Evolutionary conservation across 2,888 invertebrate genomes (phyloP).

Genomic region (Drosophila engyochracea): DNA sequence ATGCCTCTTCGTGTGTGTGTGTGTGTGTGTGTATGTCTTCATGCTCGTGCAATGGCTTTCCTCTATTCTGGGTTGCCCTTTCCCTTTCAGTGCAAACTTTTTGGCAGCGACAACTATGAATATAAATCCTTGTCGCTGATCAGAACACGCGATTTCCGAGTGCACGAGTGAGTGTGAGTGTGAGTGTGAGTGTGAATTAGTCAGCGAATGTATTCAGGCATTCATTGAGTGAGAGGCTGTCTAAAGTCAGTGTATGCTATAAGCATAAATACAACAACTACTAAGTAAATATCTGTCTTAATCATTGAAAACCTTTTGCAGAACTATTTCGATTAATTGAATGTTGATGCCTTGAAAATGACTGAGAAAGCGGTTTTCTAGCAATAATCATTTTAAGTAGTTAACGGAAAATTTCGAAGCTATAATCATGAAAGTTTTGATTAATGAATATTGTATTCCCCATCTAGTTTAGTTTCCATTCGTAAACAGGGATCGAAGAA

Average conservation of each 20-base stretch:
- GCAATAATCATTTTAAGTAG: background rate
- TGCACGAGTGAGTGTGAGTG: background rate
- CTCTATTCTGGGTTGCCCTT: conserved; percentile 12
- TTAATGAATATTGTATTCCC: background rate
- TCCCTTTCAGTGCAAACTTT: background rate
- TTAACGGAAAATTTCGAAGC: background rate
- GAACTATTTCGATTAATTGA: background rate
- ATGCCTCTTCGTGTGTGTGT: conserved; percentile 5
- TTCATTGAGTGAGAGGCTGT: background rate
- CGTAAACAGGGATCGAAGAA: background rate
- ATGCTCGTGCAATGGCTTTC: conserved; percentile 12
- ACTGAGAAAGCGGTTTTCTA: background rate
- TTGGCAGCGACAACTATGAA: conserved; percentile 19
- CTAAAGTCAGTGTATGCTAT: background rate
- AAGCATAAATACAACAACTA: background rate
- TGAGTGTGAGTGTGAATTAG: conserved; percentile 5
- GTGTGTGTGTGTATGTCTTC: conserved; percentile 3
- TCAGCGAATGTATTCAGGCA: conserved; percentile 7
- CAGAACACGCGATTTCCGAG: conserved; percentile 51
- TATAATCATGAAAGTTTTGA: background rate
- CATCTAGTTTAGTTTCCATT: background rate
- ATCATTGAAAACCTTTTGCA: background rate
- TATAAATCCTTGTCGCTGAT: conserved; percentile 20
- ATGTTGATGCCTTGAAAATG: background rate
- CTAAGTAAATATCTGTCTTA: no score